Conservation (phyloP, 2,797 vertebrate species). For the Gadopsis marmoratus region DNA sequence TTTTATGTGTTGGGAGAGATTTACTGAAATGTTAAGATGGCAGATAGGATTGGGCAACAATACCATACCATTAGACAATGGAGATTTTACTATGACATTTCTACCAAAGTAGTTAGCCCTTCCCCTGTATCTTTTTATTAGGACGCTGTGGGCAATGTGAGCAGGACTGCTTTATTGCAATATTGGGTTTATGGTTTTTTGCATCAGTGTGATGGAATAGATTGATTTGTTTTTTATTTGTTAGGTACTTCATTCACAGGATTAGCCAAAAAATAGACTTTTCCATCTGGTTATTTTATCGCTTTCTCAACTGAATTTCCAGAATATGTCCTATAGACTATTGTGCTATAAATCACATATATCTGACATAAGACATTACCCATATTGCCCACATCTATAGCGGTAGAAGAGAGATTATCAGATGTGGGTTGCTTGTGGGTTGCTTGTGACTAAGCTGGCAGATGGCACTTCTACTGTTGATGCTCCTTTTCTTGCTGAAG, state of each 20-base stretch:
- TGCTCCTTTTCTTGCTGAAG: constrained; percentile 51
- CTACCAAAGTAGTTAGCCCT: background rate
- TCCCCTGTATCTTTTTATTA: background rate
- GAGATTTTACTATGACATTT: constrained; percentile 6
- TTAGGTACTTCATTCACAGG: background rate
- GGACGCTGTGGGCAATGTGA: background rate
- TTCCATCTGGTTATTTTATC: background rate
- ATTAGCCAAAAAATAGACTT: background rate
- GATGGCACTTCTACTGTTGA: constrained; percentile 57
- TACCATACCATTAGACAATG: background rate
- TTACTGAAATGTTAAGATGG: constrained; percentile 1
- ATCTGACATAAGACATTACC: background rate
- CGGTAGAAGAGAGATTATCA: constrained; percentile 33
- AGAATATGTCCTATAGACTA: background rate
- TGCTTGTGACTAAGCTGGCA: constrained; percentile 56
- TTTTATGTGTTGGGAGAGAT: background rate
- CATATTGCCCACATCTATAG: constrained; percentile 14
- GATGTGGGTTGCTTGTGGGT: no score
- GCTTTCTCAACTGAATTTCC: background rate
- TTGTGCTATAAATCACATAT: background rate
- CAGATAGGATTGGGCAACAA: background rate
- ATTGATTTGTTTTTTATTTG: constrained; percentile 1
- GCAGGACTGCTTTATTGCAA: background rate
- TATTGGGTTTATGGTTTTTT: background rate
- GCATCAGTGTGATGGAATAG: constrained; percentile 4